Percentiles rank a stretch among this genome's conserved stretches.
Evolutionary conservation across 2,888 invertebrate genomes (phyloP).

Genomic region (Sericinus montela): DNA sequence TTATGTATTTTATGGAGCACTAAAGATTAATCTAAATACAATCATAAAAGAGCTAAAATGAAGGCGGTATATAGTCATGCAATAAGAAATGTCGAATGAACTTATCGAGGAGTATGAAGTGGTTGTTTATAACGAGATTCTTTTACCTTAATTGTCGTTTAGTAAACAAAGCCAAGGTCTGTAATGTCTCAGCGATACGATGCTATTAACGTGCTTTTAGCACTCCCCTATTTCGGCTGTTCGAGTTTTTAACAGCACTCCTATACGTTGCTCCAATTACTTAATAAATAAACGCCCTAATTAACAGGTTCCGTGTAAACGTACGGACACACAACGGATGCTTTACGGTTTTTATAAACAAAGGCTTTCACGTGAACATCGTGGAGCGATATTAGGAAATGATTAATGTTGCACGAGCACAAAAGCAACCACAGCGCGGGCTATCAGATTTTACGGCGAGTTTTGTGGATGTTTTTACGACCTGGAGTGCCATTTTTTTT

Average conservation of each 20-base stretch:
- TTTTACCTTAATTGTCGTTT: conserved; percentile 46
- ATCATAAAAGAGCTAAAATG: no score
- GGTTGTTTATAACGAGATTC: conserved; percentile 49
- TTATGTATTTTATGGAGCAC: no score
- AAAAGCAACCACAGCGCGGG: conserved; percentile 22
- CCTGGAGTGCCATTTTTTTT: conserved; percentile 24
- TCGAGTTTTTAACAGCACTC: conserved; percentile 27
- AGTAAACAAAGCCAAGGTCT: conserved; percentile 51
- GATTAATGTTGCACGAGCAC: conserved; percentile 22
- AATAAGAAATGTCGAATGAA: conserved; percentile 39
- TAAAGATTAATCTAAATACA: no score
- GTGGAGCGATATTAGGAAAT: conserved; percentile 17
- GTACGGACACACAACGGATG: neutral
- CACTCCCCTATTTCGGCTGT: conserved; percentile 34
- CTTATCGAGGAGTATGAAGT: conserved; percentile 11
- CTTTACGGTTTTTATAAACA: no score
- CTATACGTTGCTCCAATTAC: conserved; percentile 5
- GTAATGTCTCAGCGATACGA: conserved; percentile 35
- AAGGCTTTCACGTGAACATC: no score
- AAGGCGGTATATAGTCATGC: no score
- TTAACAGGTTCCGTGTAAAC: conserved; percentile 11
- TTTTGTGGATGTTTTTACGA: conserved; percentile 50
- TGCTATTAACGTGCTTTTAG: conserved; percentile 35
- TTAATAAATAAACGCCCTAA: conserved; percentile 11
- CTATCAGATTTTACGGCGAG: conserved; percentile 45